A percentile compares a stretch with the other conserved stretches of the same genome.
phyloP scores from a whole-genome alignment of 2,113 vertebrate species.

The Epinephelus lanceolatus region DNA sequence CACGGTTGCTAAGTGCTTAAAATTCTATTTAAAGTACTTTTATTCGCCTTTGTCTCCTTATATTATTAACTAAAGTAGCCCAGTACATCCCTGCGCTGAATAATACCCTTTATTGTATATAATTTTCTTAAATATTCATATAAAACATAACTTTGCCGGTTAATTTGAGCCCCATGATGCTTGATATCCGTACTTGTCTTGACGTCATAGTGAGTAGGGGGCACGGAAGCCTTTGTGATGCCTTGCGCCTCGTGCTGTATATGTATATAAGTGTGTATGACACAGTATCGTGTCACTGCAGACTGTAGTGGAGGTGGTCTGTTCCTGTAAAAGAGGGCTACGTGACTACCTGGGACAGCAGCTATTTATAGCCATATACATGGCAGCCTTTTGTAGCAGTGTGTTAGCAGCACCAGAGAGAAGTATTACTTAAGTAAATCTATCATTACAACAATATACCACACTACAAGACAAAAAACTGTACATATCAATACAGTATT shows the following conservation, averaged over 20 bases:
- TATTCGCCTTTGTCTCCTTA: not conserved
- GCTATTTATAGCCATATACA: not conserved
- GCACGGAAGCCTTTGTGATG: not conserved
- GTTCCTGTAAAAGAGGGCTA: not conserved
- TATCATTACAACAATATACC: not conserved
- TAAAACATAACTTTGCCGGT: not conserved
- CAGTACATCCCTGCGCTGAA: no score
- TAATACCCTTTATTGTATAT: no score
- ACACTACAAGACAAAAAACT: not conserved
- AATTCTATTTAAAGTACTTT: not conserved
- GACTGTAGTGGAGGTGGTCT: not conserved
- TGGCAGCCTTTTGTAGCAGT: not conserved
- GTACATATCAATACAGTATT: no score
- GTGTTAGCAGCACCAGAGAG: not conserved
- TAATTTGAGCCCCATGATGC: not conserved
- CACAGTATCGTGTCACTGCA: not conserved
- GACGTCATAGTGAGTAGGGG: not conserved
- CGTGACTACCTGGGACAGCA: not conserved
- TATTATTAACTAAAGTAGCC: not conserved
- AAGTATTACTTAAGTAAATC: not conserved
- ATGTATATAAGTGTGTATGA: not conserved
- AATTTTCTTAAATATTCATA: not conserved
- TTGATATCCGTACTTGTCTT: not conserved
- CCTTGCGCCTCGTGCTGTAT: not conserved
- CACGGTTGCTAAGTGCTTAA: accelerated